Conservation (phyloP, 2,888 invertebrate species). For the Athalia rosae region DNA sequence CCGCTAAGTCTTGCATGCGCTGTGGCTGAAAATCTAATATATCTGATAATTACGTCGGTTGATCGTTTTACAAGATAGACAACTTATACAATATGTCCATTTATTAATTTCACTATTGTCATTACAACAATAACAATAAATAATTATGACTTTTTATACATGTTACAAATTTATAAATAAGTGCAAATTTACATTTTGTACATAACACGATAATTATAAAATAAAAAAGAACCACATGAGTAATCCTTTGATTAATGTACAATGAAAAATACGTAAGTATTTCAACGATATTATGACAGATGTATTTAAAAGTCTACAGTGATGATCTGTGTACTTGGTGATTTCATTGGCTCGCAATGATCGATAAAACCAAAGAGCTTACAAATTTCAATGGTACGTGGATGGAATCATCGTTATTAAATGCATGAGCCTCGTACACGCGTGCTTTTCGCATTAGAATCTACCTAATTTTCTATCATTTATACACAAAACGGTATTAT, state of each 20-base stretch:
- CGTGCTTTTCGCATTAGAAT: not conserved
- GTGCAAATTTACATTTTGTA: slow-evolving; percentile 44
- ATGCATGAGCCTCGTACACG: slow-evolving; percentile 13
- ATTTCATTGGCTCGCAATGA: slow-evolving; percentile 17
- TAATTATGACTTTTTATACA: slow-evolving; percentile 37
- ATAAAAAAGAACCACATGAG: slow-evolving; percentile 26
- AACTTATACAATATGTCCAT: slow-evolving; percentile 36
- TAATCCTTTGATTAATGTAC: slow-evolving; percentile 14
- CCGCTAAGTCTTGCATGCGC: not conserved
- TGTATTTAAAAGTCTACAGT: not conserved
- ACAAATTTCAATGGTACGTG: slow-evolving; percentile 21
- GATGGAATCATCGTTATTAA: slow-evolving; percentile 33
- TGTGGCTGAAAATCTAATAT: slow-evolving; percentile 1
- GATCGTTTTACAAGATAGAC: too few relatives aligned
- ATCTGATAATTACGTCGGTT: not conserved
- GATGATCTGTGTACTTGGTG: slow-evolving; percentile 16
- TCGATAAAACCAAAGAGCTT: slow-evolving; percentile 26
- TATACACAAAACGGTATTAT: not conserved
- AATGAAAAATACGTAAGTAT: slow-evolving; percentile 8
- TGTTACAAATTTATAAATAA: slow-evolving; percentile 44
- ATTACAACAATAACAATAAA: slow-evolving; percentile 43
- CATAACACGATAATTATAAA: slow-evolving; percentile 36
- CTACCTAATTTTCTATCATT: slow-evolving; percentile 11
- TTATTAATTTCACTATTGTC: slow-evolving; percentile 42
- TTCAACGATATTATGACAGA: slow-evolving; percentile 5